These are phyloP conservation scores for Plebejus melissa DNA, from an alignment of 2,888 invertebrate species.

Conservation along the genomic window DNA sequence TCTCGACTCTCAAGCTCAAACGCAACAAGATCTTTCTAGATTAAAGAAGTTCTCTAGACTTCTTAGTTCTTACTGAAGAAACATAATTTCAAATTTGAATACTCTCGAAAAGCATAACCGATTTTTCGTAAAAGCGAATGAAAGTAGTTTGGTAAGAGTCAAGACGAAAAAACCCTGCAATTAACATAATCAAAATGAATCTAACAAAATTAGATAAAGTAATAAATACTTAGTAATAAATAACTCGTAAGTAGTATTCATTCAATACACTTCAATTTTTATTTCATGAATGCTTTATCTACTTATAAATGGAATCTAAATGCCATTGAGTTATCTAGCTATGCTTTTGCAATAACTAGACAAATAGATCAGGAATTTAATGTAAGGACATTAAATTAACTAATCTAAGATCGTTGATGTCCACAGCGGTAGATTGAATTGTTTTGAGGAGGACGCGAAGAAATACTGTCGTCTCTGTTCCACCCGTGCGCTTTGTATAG, in stretches of 20 bases:
- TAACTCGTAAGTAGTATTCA: background rate
- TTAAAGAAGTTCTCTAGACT: background rate
- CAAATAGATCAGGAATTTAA: conserved; percentile 15
- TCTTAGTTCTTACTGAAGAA: background rate
- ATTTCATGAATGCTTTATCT: background rate
- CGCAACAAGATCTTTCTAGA: background rate
- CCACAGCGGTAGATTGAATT: conserved; percentile 13
- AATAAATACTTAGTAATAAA: background rate
- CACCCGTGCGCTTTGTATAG: background rate
- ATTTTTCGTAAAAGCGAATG: background rate
- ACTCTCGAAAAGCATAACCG: background rate
- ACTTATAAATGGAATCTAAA: background rate
- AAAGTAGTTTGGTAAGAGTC: background rate
- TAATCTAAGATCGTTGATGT: conserved; percentile 14
- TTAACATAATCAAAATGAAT: background rate
- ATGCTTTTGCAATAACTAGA: conserved; percentile 1
- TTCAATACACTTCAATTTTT: background rate
- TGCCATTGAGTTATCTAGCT: background rate
- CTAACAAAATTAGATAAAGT: background rate
- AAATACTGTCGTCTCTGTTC: background rate
- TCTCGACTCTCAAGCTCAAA: background rate
- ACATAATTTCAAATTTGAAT: background rate
- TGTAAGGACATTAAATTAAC: conserved; percentile 16
- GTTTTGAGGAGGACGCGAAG: background rate
- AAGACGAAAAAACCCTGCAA: background rate